phyloP scores from a whole-genome alignment of 1,140 invertebrate species.

The Spodoptera frugiperda region DNA sequence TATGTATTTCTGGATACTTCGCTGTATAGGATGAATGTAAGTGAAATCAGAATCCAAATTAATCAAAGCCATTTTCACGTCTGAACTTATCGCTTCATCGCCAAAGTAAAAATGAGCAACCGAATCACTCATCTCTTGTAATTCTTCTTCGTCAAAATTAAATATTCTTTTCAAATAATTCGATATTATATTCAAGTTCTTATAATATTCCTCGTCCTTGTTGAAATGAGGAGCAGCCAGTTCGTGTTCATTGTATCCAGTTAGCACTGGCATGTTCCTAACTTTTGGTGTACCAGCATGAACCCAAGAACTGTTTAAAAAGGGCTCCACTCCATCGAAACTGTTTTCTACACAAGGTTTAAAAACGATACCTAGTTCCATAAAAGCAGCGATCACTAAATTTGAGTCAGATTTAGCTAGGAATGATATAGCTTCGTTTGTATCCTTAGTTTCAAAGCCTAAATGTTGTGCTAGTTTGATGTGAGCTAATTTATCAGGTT shows the following conservation, averaged over 20 bases:
- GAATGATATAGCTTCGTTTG: conserved; percentile 51
- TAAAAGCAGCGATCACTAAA: conserved; percentile 40
- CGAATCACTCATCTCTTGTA: conserved; percentile 24
- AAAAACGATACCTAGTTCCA: conserved; percentile 36
- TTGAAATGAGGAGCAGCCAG: conserved; percentile 20
- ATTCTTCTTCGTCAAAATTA: conserved; percentile 36
- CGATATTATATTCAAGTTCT: conserved; percentile 29
- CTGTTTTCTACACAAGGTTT: conserved; percentile 57
- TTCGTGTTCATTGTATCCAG: conserved; percentile 60
- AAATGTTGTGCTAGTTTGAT: conserved; percentile 53
- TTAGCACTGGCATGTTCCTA: conserved; percentile 56
- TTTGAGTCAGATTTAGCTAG: conserved; percentile 37
- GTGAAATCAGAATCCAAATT: conserved; percentile 60
- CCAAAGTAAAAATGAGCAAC: conserved; percentile 63
- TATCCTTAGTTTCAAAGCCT: conserved; percentile 47
- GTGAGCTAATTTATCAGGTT: conserved; percentile 49
- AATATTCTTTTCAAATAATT: conserved; percentile 38
- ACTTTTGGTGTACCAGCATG: conserved; percentile 57
- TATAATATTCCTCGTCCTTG: conserved; percentile 44
- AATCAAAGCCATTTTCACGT: conserved; percentile 49
- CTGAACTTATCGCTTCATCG: conserved; percentile 48
- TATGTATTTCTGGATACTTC: conserved; percentile 56
- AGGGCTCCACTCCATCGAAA: conserved; percentile 52
- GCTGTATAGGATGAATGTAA: conserved; percentile 60
- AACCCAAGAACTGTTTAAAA: conserved; percentile 55